Evolutionary conservation across 1,140 invertebrate genomes (phyloP).

Genomic region (Zaprionus inermis): DNA sequence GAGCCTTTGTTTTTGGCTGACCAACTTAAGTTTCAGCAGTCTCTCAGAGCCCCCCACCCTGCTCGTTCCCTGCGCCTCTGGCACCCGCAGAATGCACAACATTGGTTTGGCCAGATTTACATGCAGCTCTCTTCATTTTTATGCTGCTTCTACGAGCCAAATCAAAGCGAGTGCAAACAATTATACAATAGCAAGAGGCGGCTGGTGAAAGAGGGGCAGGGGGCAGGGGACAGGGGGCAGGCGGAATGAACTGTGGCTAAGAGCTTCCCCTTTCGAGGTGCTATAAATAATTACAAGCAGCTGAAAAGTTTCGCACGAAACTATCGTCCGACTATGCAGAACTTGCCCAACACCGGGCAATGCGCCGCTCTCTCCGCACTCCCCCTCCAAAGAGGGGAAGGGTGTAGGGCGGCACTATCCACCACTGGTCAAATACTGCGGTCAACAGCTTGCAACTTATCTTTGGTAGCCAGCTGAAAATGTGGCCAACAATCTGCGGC

Average conservation of each 20-base stretch:
- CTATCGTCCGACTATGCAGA: constrained; percentile 44
- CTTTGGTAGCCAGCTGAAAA: constrained; percentile 39
- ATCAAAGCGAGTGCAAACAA: constrained; percentile 42
- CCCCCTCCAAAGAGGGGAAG: not conserved
- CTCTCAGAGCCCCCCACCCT: not conserved
- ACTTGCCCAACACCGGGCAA: constrained; percentile 34
- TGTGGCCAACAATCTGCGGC: constrained; percentile 50
- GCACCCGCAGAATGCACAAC: constrained; percentile 33
- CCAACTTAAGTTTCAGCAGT: constrained; percentile 18
- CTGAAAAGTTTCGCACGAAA: constrained; percentile 60
- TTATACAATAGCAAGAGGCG: constrained; percentile 21
- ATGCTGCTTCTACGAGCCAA: constrained; percentile 8
- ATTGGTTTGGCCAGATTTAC: constrained; percentile 37
- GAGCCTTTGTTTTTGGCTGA: constrained; percentile 38
- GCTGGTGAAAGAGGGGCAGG: not conserved
- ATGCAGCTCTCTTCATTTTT: constrained; percentile 13
- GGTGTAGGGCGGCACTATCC: not conserved
- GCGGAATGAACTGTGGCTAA: constrained; percentile 13
- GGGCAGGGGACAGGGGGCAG: not conserved
- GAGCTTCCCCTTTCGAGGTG: constrained; percentile 49
- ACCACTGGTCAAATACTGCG: constrained; percentile 38
- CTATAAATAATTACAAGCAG: constrained; percentile 77
- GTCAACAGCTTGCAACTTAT: constrained; percentile 43
- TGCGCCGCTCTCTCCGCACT: not conserved
- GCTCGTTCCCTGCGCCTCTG: not conserved